Evolutionary conservation across 2,113 vertebrate species (phyloP).

Genomic region (Pitta sordida): DNA sequence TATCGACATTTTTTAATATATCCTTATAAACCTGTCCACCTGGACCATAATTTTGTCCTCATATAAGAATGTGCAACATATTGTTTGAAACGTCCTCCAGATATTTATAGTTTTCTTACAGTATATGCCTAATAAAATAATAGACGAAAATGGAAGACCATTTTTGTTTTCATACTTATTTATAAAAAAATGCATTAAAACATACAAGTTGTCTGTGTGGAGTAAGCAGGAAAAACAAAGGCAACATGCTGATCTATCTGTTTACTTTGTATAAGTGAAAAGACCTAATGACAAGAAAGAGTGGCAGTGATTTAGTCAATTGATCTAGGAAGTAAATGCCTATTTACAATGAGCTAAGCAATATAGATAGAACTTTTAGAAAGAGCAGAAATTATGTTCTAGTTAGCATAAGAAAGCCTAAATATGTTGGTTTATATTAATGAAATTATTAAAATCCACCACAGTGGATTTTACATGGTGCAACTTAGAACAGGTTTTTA

Average conservation of each 20-base stretch:
- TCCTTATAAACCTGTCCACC: not conserved
- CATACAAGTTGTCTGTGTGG: not conserved
- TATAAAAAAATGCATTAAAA: not conserved
- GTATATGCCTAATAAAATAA: not conserved
- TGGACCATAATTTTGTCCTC: not conserved
- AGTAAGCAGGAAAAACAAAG: not conserved
- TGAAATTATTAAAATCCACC: not conserved
- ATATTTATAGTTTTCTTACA: not conserved
- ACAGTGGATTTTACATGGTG: not conserved
- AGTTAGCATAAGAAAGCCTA: not conserved
- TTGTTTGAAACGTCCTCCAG: not conserved
- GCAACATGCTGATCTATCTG: not conserved
- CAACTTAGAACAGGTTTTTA: not conserved
- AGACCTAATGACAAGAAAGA: not conserved
- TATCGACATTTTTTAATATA: slow-evolving; percentile 6
- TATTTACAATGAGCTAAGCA: not conserved
- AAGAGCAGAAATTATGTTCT: not conserved
- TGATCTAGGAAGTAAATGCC: not conserved
- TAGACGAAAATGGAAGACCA: not conserved
- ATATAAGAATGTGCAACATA: not conserved
- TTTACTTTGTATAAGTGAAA: not conserved
- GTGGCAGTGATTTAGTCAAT: not conserved
- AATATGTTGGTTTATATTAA: not conserved
- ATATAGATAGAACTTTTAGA: not conserved
- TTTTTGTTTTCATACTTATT: not conserved